These are phyloP conservation scores for Pherbina coryleti DNA, from an alignment of 2,888 invertebrate genomes.

Conservation along the genomic window DNA sequence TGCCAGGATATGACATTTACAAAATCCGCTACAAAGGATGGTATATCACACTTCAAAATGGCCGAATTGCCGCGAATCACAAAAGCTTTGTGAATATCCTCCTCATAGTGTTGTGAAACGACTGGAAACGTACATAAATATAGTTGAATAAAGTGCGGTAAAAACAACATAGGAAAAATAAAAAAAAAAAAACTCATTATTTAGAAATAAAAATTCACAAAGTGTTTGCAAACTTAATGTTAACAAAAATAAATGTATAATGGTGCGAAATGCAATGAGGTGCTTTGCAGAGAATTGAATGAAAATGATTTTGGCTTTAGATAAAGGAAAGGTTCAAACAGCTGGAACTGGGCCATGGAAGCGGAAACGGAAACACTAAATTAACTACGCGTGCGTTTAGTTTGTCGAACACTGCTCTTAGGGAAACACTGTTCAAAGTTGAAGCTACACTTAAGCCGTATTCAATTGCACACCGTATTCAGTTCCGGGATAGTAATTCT, in stretches of 20 bases:
- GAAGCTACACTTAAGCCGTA: not conserved
- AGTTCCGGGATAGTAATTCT: constrained; percentile 67
- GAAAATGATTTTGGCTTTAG: constrained; percentile 11
- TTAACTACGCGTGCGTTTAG: constrained; percentile 54
- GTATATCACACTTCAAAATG: constrained; percentile 89
- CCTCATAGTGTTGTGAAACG: constrained; percentile 90
- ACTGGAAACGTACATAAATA: constrained; percentile 71
- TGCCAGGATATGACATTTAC: constrained; percentile 90
- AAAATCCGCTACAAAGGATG: constrained; percentile 93
- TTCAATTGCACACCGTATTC: constrained; percentile 67
- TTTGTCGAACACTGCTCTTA: constrained; percentile 20
- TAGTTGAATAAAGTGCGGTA: constrained; percentile 28
- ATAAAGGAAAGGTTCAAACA: not conserved
- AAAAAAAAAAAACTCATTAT: not conserved
- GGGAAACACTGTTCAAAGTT: constrained; percentile 39
- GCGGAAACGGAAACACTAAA: not conserved
- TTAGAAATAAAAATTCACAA: not conserved
- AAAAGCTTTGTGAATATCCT: constrained; percentile 92
- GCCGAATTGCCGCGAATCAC: constrained; percentile 91
- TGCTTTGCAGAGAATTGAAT: constrained; percentile 19
- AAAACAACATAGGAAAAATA: constrained; percentile 27
- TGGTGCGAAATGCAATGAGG: constrained; percentile 15
- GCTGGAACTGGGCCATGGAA: not conserved
- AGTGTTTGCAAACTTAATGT: not conserved
- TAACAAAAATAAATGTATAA: not conserved